Base-by-base conservation (phyloP, 1,140 invertebrate species). In the Macrostomum lignano region DNA sequence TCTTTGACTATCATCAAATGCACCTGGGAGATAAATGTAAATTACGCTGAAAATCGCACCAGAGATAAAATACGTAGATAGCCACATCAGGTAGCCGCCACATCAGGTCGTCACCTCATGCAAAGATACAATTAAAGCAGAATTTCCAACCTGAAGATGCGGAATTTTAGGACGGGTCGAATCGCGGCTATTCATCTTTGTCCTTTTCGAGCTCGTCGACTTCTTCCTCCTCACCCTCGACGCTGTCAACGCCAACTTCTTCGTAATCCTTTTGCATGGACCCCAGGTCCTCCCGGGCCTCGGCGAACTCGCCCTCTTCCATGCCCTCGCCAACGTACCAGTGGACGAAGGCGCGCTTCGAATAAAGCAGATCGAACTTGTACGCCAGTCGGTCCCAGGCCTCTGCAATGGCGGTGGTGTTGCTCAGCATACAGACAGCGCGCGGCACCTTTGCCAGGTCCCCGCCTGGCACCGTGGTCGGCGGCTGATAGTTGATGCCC, bases 381-480 rank as follows among this genome's bases (percentile, higher is more conserved):
- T 53, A 42, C 35, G 51, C 45, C 3, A 41, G 9, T 9, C 7
- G 22, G 7, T 10, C 36, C 45, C 45, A 47, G 11, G 43, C 40
- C 20, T 77, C 73, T 38, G 71, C 71, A 13, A 74, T 43, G 7
- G 42, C 70, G 24, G 74, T 78, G 1, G 74, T 77, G 47, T 78
- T 79, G 25, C 67, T 72, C 49, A 79, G 55, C 73, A 48, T 72
- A 68, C 73, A 44, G 10, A 64, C 60, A 15, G 62, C 62, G 33
- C 60, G 44, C 19, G 46, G 46, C 20, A 52, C 41, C 22, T 50
- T 44, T 2, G 47, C 47, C 25, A 49, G 36, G 32, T 51, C 47
- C 3, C 46, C 44, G 20, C 45, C 44, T 13, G 48, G 49, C 10
- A 51, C 40, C 21, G 41, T 39, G n/a, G 42, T 42, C 15, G 47